Evolutionary conservation across 2,797 vertebrate species (phyloP).

Genomic region (Hylomyscus alleni): DNA sequence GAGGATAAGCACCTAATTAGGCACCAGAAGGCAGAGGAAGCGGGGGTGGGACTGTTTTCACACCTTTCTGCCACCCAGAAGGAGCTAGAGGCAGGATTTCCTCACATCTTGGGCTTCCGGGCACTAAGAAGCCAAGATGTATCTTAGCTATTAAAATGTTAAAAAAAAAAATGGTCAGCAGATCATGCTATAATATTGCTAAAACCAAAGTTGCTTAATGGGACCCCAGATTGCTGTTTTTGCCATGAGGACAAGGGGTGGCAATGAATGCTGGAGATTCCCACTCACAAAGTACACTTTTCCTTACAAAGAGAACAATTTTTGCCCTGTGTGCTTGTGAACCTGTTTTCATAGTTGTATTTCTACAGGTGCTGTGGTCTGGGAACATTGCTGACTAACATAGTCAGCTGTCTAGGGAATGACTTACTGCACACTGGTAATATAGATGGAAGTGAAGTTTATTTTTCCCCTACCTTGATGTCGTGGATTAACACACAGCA

Average conservation of each 20-base stretch:
- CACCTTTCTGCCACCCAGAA: constrained; percentile 6
- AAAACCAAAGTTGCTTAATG: neutral
- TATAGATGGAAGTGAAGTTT: neutral
- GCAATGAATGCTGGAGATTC: neutral
- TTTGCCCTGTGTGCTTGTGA: neutral
- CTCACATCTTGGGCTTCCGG: neutral
- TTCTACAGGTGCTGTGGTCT: neutral
- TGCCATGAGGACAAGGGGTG: neutral
- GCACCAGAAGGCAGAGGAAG: neutral
- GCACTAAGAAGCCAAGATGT: neutral
- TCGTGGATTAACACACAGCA: neutral
- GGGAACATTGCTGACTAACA: neutral
- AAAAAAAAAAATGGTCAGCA: neutral
- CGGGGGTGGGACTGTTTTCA: constrained; percentile 42
- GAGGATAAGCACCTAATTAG: constrained; percentile 79
- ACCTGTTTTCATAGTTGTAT: neutral
- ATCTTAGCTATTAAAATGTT: neutral
- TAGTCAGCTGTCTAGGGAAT: neutral
- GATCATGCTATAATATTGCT: neutral
- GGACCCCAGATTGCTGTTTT: neutral
- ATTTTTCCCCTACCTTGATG: neutral
- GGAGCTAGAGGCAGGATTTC: neutral
- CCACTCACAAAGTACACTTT: neutral
- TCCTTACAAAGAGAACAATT: constrained; percentile 17
- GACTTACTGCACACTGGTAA: neutral